A percentile compares a stretch with the other conserved stretches of the same genome.
phyloP scores from a whole-genome alignment of 2,113 vertebrate genomes.

The Gambusia holbrooki region DNA sequence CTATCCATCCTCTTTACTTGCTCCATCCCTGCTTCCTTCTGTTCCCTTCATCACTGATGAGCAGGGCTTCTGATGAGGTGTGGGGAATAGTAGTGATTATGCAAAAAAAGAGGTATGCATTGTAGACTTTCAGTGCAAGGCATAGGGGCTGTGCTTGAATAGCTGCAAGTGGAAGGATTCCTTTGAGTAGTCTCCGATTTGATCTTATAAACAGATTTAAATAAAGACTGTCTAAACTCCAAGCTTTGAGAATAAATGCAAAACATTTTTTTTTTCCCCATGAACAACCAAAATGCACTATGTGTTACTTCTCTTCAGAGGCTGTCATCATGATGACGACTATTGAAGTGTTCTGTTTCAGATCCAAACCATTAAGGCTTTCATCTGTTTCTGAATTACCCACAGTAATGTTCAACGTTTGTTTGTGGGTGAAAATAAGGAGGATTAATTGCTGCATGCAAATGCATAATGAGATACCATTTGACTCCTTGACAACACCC shows the following conservation, averaged over 20 bases:
- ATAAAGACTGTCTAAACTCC: not conserved
- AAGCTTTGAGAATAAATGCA: not conserved
- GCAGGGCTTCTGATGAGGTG: conserved; percentile 39
- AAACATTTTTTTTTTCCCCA: not conserved
- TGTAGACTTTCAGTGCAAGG: conserved; percentile 11
- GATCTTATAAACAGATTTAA: not conserved
- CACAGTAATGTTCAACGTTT: conserved; percentile 22
- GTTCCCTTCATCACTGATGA: conserved; percentile 50
- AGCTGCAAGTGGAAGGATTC: not conserved
- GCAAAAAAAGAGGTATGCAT: not conserved
- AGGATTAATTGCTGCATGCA: conserved; percentile 47
- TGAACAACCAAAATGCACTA: not conserved
- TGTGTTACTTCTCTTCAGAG: conserved; percentile 2
- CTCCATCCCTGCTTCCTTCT: conserved; percentile 46
- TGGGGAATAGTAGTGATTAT: conserved; percentile 19
- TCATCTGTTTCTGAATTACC: conserved; percentile 35
- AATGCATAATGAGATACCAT: conserved; percentile 28
- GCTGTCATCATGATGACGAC: conserved; percentile 3
- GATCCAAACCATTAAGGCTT: conserved; percentile 16
- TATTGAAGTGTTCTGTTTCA: conserved; percentile 7
- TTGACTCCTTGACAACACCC: conserved; percentile 30
- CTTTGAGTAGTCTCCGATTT: not conserved
- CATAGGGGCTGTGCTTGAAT: not conserved
- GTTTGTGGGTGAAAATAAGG: conserved; percentile 23
- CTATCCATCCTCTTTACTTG: conserved; percentile 60